A percentile compares a stretch with the other conserved stretches of the same genome.
These are phyloP conservation scores for Choreutis nemorana DNA, from an alignment of 2,888 invertebrate species.

Conservation along the genomic window DNA sequence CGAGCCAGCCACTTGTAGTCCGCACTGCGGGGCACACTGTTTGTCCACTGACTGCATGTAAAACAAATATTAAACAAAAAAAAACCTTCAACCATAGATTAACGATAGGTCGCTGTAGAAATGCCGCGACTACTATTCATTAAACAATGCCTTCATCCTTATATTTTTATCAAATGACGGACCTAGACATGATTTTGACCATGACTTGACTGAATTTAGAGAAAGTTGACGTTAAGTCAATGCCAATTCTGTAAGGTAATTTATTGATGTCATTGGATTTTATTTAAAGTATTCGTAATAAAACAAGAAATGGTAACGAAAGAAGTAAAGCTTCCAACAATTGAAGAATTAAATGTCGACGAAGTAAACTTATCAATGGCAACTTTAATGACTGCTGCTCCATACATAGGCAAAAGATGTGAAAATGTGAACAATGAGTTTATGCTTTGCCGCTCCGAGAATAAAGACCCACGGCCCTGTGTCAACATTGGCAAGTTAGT, in stretches of 20 bases:
- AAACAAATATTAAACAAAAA: too few relatives aligned
- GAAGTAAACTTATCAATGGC: conserved; percentile 82
- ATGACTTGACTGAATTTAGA: conserved; percentile 3
- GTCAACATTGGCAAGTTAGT: conserved; percentile 86
- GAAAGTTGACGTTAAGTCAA: conserved; percentile 1
- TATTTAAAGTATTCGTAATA: neutral
- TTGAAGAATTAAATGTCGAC: conserved; percentile 81
- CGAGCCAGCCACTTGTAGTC: conserved; percentile 56
- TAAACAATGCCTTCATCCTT: too few relatives aligned
- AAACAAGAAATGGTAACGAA: conserved; percentile 69
- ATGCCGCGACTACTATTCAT: too few relatives aligned
- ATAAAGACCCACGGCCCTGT: conserved; percentile 85
- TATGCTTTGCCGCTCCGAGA: conserved; percentile 85
- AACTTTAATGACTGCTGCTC: conserved; percentile 83
- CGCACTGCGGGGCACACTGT: conserved; percentile 50
- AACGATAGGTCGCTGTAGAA: too few relatives aligned
- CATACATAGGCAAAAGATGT: conserved; percentile 91
- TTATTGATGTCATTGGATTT: neutral
- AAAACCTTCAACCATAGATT: too few relatives aligned
- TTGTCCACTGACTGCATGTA: conserved; percentile 32
- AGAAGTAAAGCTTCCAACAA: conserved; percentile 75
- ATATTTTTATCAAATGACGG: too few relatives aligned
- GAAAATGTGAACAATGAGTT: conserved; percentile 93
- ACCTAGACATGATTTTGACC: too few relatives aligned
- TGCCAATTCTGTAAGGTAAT: conserved; percentile 4